Evolutionary conservation across 64 coral and sea anemone species (phyloP).

Genomic region (Pocillopora verrucosa): DNA sequence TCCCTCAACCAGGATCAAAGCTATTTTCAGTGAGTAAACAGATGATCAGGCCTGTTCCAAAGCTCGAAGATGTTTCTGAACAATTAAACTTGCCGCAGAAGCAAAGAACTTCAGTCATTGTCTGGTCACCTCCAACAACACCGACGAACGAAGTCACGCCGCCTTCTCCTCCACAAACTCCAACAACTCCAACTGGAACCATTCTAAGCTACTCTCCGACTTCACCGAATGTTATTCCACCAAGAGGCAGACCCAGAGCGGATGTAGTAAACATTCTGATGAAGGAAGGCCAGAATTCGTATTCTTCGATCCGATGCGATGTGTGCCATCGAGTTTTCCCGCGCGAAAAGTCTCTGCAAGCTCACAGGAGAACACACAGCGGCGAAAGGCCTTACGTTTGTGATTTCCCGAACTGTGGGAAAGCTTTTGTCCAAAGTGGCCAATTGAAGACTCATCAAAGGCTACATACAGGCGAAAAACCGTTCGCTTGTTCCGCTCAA

Average conservation of each 20-base stretch:
- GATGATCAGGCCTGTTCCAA: slow-evolving; percentile 70
- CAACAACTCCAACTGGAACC: slow-evolving; percentile 39
- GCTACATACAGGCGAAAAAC: slow-evolving; percentile 93
- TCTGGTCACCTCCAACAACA: slow-evolving; percentile 76
- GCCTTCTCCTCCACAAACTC: slow-evolving; percentile 33
- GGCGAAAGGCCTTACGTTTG: slow-evolving; percentile 96
- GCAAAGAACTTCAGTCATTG: slow-evolving; percentile 65
- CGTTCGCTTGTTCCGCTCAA: slow-evolving; percentile 85
- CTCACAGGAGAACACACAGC: slow-evolving; percentile 95
- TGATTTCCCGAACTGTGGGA: slow-evolving; percentile 99
- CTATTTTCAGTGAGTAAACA: slow-evolving; percentile 59
- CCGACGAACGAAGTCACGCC: slow-evolving; percentile 42
- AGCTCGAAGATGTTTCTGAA: slow-evolving; percentile 28
- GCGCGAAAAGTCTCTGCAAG: slow-evolving; percentile 99
- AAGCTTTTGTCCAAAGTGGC: slow-evolving; percentile 97
- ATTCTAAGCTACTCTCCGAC: slow-evolving; percentile 34
- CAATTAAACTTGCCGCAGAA: slow-evolving; percentile 49
- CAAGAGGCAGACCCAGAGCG: slow-evolving; percentile 91
- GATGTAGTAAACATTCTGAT: slow-evolving; percentile 90
- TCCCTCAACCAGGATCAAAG: slow-evolving; percentile 76
- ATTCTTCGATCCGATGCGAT: slow-evolving; percentile 98
- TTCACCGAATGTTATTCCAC: slow-evolving; percentile 72
- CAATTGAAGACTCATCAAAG: slow-evolving; percentile 97
- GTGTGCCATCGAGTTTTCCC: slow-evolving; percentile 97
- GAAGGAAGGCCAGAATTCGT: slow-evolving; percentile 84